Conservation (phyloP, 2,797 vertebrate genomes). For the Anisognathus igniventris region DNA sequence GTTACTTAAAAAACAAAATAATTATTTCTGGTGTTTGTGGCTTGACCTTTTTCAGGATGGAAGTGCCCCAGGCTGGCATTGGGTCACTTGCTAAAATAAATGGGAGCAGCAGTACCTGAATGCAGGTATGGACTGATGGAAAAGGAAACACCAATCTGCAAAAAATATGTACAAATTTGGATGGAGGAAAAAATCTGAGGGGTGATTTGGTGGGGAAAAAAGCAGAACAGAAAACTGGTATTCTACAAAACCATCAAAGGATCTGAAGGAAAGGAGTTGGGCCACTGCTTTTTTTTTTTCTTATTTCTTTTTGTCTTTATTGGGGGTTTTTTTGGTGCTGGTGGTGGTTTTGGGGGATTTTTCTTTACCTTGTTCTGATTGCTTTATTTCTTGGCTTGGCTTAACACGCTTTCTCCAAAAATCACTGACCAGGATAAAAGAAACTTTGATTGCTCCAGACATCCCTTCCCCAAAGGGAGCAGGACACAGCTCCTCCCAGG, state of each 20-base stretch:
- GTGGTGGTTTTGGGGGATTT: background rate
- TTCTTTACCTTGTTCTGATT: background rate
- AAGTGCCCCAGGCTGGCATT: background rate
- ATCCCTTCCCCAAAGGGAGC: background rate
- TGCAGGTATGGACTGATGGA: fast-evolving
- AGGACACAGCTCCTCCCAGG: fast-evolving
- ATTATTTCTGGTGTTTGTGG: background rate
- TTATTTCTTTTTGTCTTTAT: too few relatives aligned
- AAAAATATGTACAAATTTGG: background rate
- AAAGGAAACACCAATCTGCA: background rate
- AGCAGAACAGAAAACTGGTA: background rate
- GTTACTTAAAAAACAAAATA: background rate
- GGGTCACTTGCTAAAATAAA: background rate
- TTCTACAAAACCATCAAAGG: background rate
- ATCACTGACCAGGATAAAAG: background rate
- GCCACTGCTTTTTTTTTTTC: background rate
- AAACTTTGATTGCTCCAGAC: background rate
- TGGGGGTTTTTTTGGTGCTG: fast-evolving
- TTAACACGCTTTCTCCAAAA: background rate
- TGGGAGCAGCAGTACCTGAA: background rate
- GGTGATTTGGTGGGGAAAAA: background rate
- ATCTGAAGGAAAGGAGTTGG: background rate
- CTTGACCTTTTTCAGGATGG: background rate
- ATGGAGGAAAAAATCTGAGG: background rate
- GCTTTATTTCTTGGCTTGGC: background rate